Percentiles rank a stretch among this genome's conserved stretches.
Conservation (phyloP, 2,888 invertebrate genomes). For the Masnerella sp. region DNA sequence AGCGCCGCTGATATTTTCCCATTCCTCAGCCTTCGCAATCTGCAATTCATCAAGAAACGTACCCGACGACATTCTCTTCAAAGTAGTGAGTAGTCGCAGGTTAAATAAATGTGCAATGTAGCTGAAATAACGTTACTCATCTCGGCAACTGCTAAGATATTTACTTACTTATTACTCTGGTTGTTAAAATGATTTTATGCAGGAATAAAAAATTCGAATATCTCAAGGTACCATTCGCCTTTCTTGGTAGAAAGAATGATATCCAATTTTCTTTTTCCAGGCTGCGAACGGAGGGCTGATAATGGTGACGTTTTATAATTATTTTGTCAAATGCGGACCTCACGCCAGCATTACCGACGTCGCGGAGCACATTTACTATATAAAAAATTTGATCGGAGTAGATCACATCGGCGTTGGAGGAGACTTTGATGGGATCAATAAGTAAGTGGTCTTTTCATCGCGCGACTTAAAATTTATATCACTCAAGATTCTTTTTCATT, state of each 20-base stretch:
- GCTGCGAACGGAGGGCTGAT: constrained; percentile 92
- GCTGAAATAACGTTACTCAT: constrained; percentile 3
- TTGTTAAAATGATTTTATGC: too few species aligned
- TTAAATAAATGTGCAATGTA: not conserved
- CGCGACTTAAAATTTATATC: too few species aligned
- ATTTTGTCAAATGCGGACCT: constrained; percentile 89
- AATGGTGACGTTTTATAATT: constrained; percentile 95
- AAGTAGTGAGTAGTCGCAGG: constrained; percentile 78
- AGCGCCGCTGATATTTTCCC: constrained; percentile 95
- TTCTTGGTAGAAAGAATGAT: too few species aligned
- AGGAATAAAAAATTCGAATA: too few species aligned
- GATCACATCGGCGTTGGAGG: constrained; percentile 83
- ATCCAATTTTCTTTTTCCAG: constrained; percentile 64
- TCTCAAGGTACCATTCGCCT: too few species aligned
- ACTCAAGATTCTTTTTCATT: not conserved
- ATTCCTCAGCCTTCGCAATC: constrained; percentile 91
- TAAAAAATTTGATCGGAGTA: constrained; percentile 81
- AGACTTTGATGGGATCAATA: constrained; percentile 82
- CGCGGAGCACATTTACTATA: constrained; percentile 82
- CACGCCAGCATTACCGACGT: constrained; percentile 89
- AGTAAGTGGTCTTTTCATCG: too few species aligned
- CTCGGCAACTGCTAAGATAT: too few species aligned
- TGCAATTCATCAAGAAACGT: constrained; percentile 94
- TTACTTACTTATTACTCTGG: too few species aligned
- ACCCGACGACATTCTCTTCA: constrained; percentile 87